Evolutionary conservation across 2,888 invertebrate species (phyloP), one percentile per base, ranked within the genome.

Genomic region (Plebejus melissa): DNA sequence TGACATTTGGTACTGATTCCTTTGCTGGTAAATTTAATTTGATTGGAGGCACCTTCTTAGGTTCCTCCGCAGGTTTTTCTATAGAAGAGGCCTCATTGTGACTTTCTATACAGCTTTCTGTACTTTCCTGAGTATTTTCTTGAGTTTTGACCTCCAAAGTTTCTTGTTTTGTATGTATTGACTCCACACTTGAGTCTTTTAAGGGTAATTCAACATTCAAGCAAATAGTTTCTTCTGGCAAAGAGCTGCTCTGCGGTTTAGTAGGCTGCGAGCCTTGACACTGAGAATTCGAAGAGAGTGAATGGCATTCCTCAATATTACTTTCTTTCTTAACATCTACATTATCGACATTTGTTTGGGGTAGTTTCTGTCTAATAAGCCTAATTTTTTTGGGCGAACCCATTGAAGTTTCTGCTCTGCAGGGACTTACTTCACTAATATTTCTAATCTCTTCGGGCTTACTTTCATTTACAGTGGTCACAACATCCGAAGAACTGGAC

Each of bases 321-420:
- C 80, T 77, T 76, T 80, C 74, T 78, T 79, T 78, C 60, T 75
- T 78, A 77, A 80, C 82, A 77, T 83, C 84, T 77, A 76, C 38
- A 65, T 32, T 78, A 79, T 78, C 77, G 76, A 80, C 80, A 82
- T 81, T 83, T 80, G 81, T 79, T 80, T 84, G 83, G 78, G 87
- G 81, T 81, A 82, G 76, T 88, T 90, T 92, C 86, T 90, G 90
- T 85, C 93, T 90, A 84, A 90, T 86, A 81, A 93, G 88, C 84
- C 90, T 93, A 83, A 93, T 91, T 89, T 89, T 93, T 84, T 90
- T 93, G 82, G 86, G 83, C 82, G 91, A 86, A 88, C 87, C 88
- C 79, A 87, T 82, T 76, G 92, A 91, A 76, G 91, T 90, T 86
- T 93, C 93, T 87, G 93, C 91, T 90, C 91, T 90, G 88, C 92